Conservation (phyloP, 2,797 vertebrate genomes). For the Scyliorhinus canicula region DNA sequence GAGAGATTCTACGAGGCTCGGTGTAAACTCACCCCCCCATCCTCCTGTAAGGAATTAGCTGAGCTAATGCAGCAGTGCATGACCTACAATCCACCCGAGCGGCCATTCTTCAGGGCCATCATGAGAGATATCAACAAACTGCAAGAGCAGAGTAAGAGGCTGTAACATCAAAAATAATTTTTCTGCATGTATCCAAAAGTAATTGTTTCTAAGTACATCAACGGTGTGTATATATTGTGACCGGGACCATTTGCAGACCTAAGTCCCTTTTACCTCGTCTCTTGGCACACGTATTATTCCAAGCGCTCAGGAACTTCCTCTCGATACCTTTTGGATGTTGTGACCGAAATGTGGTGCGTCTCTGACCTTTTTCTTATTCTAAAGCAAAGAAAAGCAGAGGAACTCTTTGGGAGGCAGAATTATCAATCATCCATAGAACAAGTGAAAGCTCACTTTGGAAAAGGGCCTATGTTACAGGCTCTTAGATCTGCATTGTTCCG, state of each 20-base stretch:
- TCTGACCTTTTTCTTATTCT: background rate
- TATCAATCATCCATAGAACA: background rate
- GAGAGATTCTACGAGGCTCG: slow-evolving; percentile 84
- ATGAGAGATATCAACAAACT: slow-evolving; percentile 88
- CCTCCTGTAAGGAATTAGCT: slow-evolving; percentile 78
- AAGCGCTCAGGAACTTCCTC: background rate
- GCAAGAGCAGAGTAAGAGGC: slow-evolving; percentile 73
- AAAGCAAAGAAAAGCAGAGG: background rate
- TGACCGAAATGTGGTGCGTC: background rate
- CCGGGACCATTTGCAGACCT: background rate
- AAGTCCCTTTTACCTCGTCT: background rate
- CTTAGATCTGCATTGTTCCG: background rate
- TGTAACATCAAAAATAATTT: background rate
- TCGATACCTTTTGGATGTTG: background rate
- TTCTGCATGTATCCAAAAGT: background rate
- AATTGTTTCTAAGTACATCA: background rate
- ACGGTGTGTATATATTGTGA: background rate
- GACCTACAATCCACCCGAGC: slow-evolving; percentile 90
- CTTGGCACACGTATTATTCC: background rate
- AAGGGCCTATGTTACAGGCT: background rate
- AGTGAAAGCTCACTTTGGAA: background rate
- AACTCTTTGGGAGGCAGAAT: background rate
- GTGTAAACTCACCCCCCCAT: slow-evolving; percentile 76
- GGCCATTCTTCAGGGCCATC: slow-evolving; percentile 93
- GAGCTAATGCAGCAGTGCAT: slow-evolving; percentile 94